Evolutionary conservation across 2,797 vertebrate genomes (phyloP), one percentile per base, ranked within the genome.

Genomic region (Diceros bicornis): DNA sequence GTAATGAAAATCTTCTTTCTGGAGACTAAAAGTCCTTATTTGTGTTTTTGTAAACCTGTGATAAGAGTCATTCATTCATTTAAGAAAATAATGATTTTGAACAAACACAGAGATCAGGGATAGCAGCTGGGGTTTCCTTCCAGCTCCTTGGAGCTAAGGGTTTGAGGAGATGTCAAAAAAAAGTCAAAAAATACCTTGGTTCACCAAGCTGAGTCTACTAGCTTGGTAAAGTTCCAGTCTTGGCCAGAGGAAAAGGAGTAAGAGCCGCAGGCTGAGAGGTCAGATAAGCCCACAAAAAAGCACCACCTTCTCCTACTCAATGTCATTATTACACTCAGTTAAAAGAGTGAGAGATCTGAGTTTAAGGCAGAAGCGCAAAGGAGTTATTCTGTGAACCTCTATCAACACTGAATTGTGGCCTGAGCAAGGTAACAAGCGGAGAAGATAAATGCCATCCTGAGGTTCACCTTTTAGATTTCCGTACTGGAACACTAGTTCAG

Each of bases 401-500:
- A 9, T 71, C 11, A 91, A 61, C 34, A 14, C 52, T 57, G 8
- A 62, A 87, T 93, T 57, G 50, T 34, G 75, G 41, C 18, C 6
- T 66, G 37, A 95, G 93, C 91, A 89, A 71, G 44, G 9, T 69
- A 95, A 95, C 44, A 68, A 81, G 66, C 16, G 32, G 32, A 66
- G 72, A 79, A 50, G 32, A 96, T 77, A 95, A 96, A 96, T 59
- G 71, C 57, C 91, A 87, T 79, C 74, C 37, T 71, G 62, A 18
- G 75, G 72, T 23, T 41, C 96, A 14, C 95, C 32, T 69, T 98
- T 91, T 84, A 93, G 77, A 88, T 98, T 89, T 34, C 10, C 0
- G 2, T 55, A 64, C 86, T 94, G 77, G 92, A 82, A 75, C 75
- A 86, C 96, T 93, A 92, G 69, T 21, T 97, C 97, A 94, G 87